These are phyloP conservation scores for Brevipalpus yothersi DNA, from an alignment of 1,140 invertebrate species.

Conservation along the genomic window DNA sequence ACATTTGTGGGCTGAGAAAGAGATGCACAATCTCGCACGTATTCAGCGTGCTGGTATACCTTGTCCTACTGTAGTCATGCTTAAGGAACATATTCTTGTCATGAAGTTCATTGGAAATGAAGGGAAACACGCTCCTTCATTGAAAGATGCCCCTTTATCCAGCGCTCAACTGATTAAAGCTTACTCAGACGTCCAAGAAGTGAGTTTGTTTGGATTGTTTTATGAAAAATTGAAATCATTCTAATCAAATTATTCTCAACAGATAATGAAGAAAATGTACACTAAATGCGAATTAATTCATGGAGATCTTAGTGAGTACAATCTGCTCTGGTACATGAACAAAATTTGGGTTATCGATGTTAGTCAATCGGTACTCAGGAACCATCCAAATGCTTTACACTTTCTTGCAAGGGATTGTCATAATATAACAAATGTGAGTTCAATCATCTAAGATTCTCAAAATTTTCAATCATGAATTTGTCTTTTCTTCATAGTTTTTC, in stretches of 20 bases:
- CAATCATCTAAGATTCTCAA: too few species aligned
- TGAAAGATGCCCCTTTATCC: constrained; percentile 39
- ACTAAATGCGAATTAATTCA: constrained; percentile 53
- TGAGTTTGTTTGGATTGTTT: neutral
- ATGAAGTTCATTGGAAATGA: constrained; percentile 68
- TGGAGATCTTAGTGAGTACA: constrained; percentile 78
- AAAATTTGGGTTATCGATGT: constrained; percentile 73
- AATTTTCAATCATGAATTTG: neutral
- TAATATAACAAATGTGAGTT: constrained; percentile 29
- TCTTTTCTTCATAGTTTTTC: constrained; percentile 4
- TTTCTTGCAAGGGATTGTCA: constrained; percentile 55
- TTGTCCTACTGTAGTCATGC: constrained; percentile 49
- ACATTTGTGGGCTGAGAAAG: constrained; percentile 76
- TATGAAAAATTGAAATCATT: neutral
- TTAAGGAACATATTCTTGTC: constrained; percentile 67
- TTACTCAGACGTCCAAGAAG: constrained; percentile 3
- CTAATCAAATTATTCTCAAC: constrained; percentile 20
- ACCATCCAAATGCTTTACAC: constrained; percentile 48
- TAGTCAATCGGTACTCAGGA: constrained; percentile 55
- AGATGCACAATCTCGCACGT: constrained; percentile 48
- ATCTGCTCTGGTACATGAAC: constrained; percentile 52
- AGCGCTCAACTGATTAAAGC: neutral
- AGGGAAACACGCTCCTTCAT: constrained; percentile 45
- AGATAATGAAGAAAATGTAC: constrained; percentile 45
- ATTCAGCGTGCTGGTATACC: constrained; percentile 27